Base-by-base conservation (phyloP, 2,888 invertebrate species). In the Rhodophaea formosa region DNA sequence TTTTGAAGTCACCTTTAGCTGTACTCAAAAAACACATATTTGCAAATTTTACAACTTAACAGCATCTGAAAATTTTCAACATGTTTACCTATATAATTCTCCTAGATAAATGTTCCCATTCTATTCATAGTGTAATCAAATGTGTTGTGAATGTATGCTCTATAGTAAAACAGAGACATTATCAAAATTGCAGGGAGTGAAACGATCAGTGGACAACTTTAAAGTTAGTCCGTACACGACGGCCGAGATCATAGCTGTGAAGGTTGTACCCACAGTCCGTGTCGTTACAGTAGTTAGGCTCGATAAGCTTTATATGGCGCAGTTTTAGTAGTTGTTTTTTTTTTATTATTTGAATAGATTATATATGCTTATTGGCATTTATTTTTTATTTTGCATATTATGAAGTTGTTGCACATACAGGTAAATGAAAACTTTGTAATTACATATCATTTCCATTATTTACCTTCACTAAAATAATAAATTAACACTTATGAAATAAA, bases 161-260 rank as follows among this genome's bases (percentile, higher is more conserved):
- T n/a, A 8, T 12, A n/a, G 16, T 51, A 17, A 35, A 35, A 51
- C 17, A 43, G 23, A 0, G 8, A 35, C 35, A 45, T 52, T 43
- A 56, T 53, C 61, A 59, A 61, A 67, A 65, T 94, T 84, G 60
- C 94, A 96, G 97, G 97, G 97, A 80, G 95, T 97, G 92, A 98
- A 98, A 93, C 94, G 98, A 89, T 97, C 97, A 71, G 97, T 98
- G 92, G 89, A 92, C 89, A 87, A 96, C 97, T 86, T 94, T 97
- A 88, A 95, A 96, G 84, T 86, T 69, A 88, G 83, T 78, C 87
- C 90, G 58, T 88, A 90, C 86, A 88, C 88, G 65, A 87, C 87
- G 92, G 97, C 98, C 72, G 98, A 98, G 94, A 97, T 98, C 92
- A 97, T 98, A 87, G 98, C 98, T 86, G 96, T 98, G 77, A 98